These are phyloP conservation scores for Chaenogobius annularis DNA, from an alignment of 2,113 vertebrate species.

Conservation along the genomic window DNA sequence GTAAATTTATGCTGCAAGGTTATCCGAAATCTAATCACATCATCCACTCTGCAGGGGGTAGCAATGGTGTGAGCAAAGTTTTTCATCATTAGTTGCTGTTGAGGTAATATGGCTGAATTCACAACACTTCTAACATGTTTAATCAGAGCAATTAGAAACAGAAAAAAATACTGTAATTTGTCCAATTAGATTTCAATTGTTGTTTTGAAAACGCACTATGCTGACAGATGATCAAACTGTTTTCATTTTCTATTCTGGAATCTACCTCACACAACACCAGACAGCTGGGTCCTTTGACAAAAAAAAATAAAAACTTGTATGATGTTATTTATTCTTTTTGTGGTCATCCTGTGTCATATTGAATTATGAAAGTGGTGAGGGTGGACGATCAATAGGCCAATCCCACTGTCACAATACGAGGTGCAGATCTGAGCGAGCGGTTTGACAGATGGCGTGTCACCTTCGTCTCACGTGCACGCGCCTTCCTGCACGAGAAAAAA, in stretches of 20 bases:
- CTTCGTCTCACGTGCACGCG: constrained; percentile 38
- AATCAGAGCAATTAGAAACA: not conserved
- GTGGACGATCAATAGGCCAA: constrained; percentile 63
- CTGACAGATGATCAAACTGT: constrained; percentile 50
- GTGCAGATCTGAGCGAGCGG: constrained; percentile 49
- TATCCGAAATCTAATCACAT: constrained; percentile 68
- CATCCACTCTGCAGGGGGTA: constrained; percentile 59
- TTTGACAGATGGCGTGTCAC: constrained; percentile 71
- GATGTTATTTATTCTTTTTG: constrained; percentile 65
- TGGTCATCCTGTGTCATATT: constrained; percentile 51
- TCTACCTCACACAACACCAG: constrained; percentile 45
- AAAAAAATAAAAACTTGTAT: constrained; percentile 12
- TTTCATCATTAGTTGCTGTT: constrained; percentile 44
- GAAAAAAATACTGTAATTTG: not conserved
- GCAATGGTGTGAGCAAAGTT: constrained; percentile 43
- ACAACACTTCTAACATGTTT: not conserved
- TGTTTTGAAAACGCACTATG: constrained; percentile 6
- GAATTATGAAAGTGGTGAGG: constrained; percentile 62
- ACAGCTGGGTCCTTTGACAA: constrained; percentile 49
- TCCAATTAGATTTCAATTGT: not conserved
- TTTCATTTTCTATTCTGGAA: constrained; percentile 34
- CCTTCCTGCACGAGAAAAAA: constrained; percentile 10
- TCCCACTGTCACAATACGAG: constrained; percentile 60
- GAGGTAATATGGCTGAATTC: constrained; percentile 13
- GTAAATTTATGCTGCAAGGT: constrained; percentile 63